These are phyloP conservation scores for Drosophila sp. DNA, from an alignment of 1,140 invertebrate genomes.

Conservation along the genomic window DNA sequence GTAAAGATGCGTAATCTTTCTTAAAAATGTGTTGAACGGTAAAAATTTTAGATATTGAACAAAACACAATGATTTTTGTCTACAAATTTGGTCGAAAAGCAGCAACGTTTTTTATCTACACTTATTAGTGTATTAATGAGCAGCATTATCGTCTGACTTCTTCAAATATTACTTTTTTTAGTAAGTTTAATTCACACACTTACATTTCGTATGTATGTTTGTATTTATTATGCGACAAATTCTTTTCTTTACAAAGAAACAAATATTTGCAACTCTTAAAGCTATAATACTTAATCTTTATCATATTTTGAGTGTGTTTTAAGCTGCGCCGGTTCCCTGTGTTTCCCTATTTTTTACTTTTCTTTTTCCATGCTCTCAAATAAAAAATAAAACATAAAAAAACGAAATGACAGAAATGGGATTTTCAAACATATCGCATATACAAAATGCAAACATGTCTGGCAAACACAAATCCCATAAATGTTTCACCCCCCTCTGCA, in stretches of 20 bases:
- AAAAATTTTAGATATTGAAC: too few species aligned
- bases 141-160: too few species aligned
- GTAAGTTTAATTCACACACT: too few species aligned
- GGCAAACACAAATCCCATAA: constrained; percentile 83
- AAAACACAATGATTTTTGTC: too few species aligned
- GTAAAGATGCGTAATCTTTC: too few species aligned
- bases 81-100: too few species aligned
- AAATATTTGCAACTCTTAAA: not conserved
- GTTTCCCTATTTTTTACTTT: not conserved
- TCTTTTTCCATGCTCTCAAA: not conserved
- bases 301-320: constrained; percentile 4
- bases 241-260: not conserved
- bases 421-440: constrained; percentile 83
- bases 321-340: not conserved
- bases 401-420: constrained; percentile 55
- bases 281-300: constrained; percentile 3
- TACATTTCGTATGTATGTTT: too few species aligned
- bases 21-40: too few species aligned
- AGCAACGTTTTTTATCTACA: too few species aligned
- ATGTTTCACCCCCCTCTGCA: constrained; percentile 76
- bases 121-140: too few species aligned
- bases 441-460: constrained; percentile 83
- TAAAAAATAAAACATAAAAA: constrained; percentile 1
- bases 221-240: too few species aligned
- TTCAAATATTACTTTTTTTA: too few species aligned